Evolutionary conservation across 2,113 vertebrate species (phyloP), one percentile per base, ranked within the genome.

Genomic region (Sinocyclocheilus rhinocerous): DNA sequence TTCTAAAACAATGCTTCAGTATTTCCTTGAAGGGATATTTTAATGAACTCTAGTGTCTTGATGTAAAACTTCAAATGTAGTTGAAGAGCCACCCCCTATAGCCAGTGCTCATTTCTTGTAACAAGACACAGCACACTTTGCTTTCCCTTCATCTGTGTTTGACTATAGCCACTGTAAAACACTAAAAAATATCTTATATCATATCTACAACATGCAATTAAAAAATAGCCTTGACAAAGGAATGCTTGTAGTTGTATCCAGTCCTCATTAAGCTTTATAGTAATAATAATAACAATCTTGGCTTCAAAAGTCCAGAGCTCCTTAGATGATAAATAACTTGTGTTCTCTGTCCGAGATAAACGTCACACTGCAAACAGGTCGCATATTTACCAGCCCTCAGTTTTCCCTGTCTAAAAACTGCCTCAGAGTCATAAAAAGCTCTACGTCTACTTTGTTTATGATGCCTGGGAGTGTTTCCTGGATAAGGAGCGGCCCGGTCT

Each of bases 371-470:
- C 4, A 7, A 29, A 57, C 39, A 18, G 24, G 79, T 11, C 3
- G 50, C 59, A 73, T 39, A 67, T 26, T 85, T 36, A 63, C 69
- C 9, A 70, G 12, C 20, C 55, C 11, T 70, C 67, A 79, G 76
- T 67, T 39, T 85, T 87, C 45, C 18, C 24, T 4, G 42, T 89
- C 42, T 45, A 16, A 55, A 85, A 84, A 48, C 12, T 9, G 0
- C 26, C 42, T 33, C 83, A 15, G 33, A 36, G 87, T 79, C 88
- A 85, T 93, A 90, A 93, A 89, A 75, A 61, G 6, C 59, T 92
- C 84, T 76, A 92, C 90, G 80, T 91, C 89, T 89, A 90, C 20
- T 90, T 92, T 91, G 72, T 91, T 92, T 91, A 88, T 73, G 84
- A 81, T 26, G 39, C 50, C 33, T 83, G 1, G 9, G 65, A 76